Evolutionary conservation across 2,888 invertebrate genomes (phyloP).

Genomic region (Mayetiola destructor): DNA sequence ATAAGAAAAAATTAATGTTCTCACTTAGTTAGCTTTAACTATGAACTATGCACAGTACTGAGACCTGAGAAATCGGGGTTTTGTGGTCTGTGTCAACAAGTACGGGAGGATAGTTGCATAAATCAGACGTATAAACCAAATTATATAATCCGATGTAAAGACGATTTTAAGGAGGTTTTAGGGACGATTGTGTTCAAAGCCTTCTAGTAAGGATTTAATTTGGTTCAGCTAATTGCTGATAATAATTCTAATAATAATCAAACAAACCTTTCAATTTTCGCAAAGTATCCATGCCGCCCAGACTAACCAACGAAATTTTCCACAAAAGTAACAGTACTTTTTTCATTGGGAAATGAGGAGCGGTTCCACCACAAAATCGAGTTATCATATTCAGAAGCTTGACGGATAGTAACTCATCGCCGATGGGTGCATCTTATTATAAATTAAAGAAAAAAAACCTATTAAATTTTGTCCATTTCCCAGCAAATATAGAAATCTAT

Average conservation of each 20-base stretch:
- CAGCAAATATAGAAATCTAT: too few relatives aligned
- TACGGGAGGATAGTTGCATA: too few relatives aligned
- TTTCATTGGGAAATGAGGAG: conserved; percentile 97
- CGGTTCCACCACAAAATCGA: conserved; percentile 85
- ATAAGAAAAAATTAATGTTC: too few relatives aligned
- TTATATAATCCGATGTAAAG: too few relatives aligned
- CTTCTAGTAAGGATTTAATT: not conserved
- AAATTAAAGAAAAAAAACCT: not conserved
- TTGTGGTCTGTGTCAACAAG: too few relatives aligned
- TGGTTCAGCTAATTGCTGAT: conserved; percentile 4
- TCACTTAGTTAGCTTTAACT: too few relatives aligned
- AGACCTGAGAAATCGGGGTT: too few relatives aligned
- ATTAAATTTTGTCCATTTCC: not conserved
- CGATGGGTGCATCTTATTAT: conserved; percentile 35
- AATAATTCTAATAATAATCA: not conserved
- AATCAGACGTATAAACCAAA: too few relatives aligned
- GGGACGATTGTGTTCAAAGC: too few relatives aligned
- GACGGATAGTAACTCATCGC: conserved; percentile 74
- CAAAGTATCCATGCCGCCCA: conserved; percentile 81
- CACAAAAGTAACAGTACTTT: conserved; percentile 89
- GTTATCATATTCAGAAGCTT: conserved; percentile 93
- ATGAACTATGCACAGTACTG: too few relatives aligned
- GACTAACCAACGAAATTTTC: conserved; percentile 83
- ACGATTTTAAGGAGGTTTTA: too few relatives aligned
- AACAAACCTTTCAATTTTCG: conserved; percentile 52